Percentiles rank a stretch among this genome's conserved stretches.
Conservation (phyloP, 2,888 invertebrate species). For the Diachrysia chrysitis region DNA sequence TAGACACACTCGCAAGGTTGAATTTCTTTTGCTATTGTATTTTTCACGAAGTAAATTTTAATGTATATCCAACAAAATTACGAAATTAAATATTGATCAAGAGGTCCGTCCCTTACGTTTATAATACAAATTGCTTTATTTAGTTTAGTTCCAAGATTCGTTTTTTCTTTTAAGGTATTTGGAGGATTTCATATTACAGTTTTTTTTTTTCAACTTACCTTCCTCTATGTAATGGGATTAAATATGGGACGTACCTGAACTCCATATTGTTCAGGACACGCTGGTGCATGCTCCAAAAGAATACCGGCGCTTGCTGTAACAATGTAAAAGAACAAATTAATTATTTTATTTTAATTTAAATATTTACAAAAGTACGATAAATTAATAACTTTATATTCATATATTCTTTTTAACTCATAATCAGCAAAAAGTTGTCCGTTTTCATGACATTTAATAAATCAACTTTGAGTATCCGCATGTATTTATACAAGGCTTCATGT, state of each 20-base stretch:
- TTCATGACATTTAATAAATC: neutral
- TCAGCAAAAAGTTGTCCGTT: neutral
- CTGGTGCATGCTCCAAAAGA: slow-evolving; percentile 91
- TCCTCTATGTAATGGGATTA: neutral
- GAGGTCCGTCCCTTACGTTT: no score
- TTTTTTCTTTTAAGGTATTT: no score
- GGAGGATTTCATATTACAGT: no score
- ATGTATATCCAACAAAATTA: no score
- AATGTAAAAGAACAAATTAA: slow-evolving; percentile 36
- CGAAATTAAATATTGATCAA: no score
- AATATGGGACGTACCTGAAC: slow-evolving; percentile 88
- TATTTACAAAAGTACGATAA: neutral
- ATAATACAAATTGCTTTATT: no score
- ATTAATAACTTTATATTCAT: neutral
- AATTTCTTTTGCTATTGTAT: no score
- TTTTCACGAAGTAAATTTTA: no score
- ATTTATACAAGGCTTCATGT: neutral
- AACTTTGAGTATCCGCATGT: neutral
- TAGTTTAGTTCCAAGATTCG: no score
- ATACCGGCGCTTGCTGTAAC: slow-evolving; percentile 90
- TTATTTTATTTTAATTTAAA: neutral
- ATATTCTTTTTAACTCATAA: neutral
- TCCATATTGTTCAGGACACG: slow-evolving; percentile 95
- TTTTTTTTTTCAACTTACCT: no score
- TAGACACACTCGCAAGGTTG: no score